Evolutionary conservation across 2,888 invertebrate species (phyloP), one percentile per base, ranked within the genome.

Genomic region (Dasysyrphus albostriatus): DNA sequence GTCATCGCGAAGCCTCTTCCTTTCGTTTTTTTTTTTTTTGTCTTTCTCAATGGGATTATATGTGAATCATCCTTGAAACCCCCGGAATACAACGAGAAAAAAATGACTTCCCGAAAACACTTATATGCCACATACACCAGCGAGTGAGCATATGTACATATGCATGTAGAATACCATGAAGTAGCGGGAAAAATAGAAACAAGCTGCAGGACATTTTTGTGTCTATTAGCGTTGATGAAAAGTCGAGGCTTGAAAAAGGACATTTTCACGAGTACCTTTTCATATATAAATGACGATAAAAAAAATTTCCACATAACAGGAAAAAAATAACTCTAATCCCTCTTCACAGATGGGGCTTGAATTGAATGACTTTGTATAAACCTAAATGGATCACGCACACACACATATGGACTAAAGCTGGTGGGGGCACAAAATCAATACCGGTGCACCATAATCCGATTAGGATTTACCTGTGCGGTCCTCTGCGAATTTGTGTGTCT

Each of bases 391-490:
- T 70, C 75, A 65, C 70, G 51, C 63, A 51, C 47, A 49, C 67
- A 42, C 24, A 39, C 61, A 39, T 16, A 61, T 61, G 39, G 14
- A 24, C 24, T 14, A 24, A 59, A 12, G 12, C 47, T 49, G 47
- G 19, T 67, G 67, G 67, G 29, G 54, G 75, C 65, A 61, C 39
- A 87, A 87, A 87, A 87, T 87, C 87, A 87, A 87, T 83, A 83
- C 83, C 74, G 78, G 49, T 82, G 87, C 87, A 83, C 83, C 87
- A 75, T 87, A 87, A 87, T 78, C 87, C 78, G 83, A 83, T 87
- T 87, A 87, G 87, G 87, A 79, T 75, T 79, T 87, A 82, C 87
- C 87, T 83, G 74, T 79, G 74, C 75, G 79, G 83, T 75, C 34
- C 49, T n/a, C 32, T 54, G 37, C 34, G 54, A 70, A 56, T 63